Conservation (phyloP, 1,140 invertebrate species). For the Aleiodes sp. region DNA sequence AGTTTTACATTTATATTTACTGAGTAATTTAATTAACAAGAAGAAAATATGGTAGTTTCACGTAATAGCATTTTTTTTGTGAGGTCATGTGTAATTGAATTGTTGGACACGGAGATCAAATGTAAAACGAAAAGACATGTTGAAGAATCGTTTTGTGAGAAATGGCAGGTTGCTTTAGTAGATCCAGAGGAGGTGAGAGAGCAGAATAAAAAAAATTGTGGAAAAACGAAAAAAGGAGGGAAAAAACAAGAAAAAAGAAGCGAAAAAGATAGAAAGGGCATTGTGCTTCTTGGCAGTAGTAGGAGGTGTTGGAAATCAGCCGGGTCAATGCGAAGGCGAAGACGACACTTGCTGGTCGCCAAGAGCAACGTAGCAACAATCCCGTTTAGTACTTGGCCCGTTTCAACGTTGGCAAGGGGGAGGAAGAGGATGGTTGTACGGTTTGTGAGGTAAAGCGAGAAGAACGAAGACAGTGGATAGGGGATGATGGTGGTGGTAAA, state of each 20-base stretch:
- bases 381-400: conserved; percentile 54
- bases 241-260: not conserved
- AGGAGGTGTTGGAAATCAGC: conserved; percentile 31
- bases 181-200: not conserved
- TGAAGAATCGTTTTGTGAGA: conserved; percentile 9
- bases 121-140: conserved; percentile 12
- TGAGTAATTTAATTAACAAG: too few species aligned
- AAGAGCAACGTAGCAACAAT: conserved; percentile 62
- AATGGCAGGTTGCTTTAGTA: conserved; percentile 11
- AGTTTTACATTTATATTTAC: too few species aligned
- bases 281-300: conserved; percentile 14
- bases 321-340: conserved; percentile 36
- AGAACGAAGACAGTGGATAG: conserved; percentile 3
- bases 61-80: not conserved
- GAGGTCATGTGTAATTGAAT: conserved; percentile 1
- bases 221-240: not conserved
- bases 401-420: conserved; percentile 45
- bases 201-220: not conserved
- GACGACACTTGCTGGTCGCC: conserved; percentile 54
- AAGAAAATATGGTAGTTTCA: too few species aligned
- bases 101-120: conserved; percentile 10
- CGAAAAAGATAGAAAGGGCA: not conserved
- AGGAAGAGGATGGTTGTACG: not conserved
- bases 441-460: not conserved
- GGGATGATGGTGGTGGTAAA: conserved; percentile 16